Evolutionary conservation across 2,797 vertebrate genomes (phyloP).

Genomic region (Ceryle rudis): DNA sequence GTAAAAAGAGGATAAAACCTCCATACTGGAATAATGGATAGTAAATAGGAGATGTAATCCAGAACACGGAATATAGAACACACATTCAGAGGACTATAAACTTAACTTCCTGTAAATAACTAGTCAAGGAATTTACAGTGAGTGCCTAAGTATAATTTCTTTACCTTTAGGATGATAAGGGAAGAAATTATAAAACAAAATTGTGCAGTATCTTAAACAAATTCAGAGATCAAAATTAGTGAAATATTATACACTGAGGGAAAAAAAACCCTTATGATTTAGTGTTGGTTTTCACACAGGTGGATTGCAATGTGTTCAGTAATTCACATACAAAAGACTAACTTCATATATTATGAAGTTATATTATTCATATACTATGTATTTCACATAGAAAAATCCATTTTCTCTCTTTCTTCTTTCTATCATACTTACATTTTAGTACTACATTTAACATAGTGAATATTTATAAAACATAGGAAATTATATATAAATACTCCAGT

Average conservation of each 20-base stretch:
- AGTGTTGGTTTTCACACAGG: neutral
- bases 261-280: neutral
- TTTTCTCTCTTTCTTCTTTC: neutral
- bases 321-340: neutral
- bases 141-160: neutral
- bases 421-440: neutral
- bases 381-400: too few species aligned
- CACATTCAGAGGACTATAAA: neutral
- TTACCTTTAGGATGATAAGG: neutral
- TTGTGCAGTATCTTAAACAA: neutral
- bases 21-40: neutral
- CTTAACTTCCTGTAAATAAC: neutral
- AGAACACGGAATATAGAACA: neutral
- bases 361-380: too few species aligned
- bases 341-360: too few species aligned
- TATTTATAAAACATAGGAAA: constrained; percentile 7
- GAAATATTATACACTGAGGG: neutral
- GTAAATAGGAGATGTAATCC: neutral
- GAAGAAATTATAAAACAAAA: neutral
- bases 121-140: neutral
- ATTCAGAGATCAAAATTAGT: neutral
- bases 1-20: neutral
- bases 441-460: neutral
- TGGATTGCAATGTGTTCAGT: neutral
- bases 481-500: neutral